Evolutionary conservation across 2,888 invertebrate genomes (phyloP).

Genomic region (Sarcophaga variegata): DNA sequence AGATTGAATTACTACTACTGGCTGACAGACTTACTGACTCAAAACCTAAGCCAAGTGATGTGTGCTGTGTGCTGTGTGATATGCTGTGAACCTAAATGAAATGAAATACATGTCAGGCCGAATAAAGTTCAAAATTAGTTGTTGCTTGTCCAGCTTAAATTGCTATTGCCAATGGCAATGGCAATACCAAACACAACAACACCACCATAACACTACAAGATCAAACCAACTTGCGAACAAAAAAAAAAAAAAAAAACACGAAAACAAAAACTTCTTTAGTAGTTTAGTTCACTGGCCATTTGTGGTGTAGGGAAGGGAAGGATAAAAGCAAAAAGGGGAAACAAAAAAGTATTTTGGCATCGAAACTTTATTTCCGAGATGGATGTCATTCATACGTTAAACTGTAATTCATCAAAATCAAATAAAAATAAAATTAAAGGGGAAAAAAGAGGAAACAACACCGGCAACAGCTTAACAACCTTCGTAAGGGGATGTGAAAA

Average conservation of each 20-base stretch:
- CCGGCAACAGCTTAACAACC: neutral
- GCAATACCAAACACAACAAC: too few species aligned
- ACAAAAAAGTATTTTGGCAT: neutral
- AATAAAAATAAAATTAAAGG: constrained; percentile 46
- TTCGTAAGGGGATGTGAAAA: neutral
- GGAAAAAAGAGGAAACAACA: neutral
- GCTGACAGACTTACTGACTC: too few species aligned
- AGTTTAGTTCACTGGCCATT: too few species aligned
- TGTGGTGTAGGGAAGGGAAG: too few species aligned
- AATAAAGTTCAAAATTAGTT: constrained; percentile 61
- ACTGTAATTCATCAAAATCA: constrained; percentile 66
- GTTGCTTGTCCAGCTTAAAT: constrained; percentile 32
- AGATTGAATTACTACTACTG: neutral
- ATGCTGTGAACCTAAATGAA: constrained; percentile 20
- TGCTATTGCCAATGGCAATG: neutral
- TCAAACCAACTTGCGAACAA: neutral
- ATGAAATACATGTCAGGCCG: constrained; percentile 53
- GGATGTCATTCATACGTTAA: constrained; percentile 55
- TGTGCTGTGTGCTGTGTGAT: neutral
- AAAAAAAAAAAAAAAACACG: constrained; percentile 7
- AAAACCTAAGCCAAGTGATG: constrained; percentile 28
- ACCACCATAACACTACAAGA: too few species aligned
- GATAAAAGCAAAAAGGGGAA: too few species aligned
- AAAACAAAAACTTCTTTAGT: constrained; percentile 14
- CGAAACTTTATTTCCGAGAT: constrained; percentile 32